phyloP scores from a whole-genome alignment of 2,797 vertebrate species.

The Parauchenoglanis ngamensis region DNA sequence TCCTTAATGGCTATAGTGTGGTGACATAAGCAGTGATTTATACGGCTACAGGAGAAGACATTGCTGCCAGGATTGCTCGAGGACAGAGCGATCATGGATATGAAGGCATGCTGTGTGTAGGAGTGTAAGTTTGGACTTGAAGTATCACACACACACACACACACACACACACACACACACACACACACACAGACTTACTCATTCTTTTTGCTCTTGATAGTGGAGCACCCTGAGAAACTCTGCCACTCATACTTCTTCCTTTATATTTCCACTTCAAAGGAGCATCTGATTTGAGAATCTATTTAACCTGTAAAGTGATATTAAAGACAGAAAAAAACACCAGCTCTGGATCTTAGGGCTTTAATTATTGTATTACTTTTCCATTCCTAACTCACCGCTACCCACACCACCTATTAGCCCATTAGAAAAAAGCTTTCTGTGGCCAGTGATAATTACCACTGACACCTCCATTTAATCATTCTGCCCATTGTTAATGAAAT shows the following conservation, averaged over 20 bases:
- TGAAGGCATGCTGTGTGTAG: slow-evolving; percentile 72
- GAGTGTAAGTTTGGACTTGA: slow-evolving; percentile 55
- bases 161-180: slow-evolving; percentile 37
- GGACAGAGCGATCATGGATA: slow-evolving; percentile 66
- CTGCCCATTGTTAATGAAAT: slow-evolving; percentile 63
- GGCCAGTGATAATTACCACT: slow-evolving; percentile 61
- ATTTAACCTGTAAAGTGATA: slow-evolving; percentile 55
- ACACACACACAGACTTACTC: slow-evolving; percentile 31
- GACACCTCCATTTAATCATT: slow-evolving; percentile 62
- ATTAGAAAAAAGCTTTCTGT: slow-evolving; percentile 58
- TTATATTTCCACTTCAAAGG: slow-evolving; percentile 61
- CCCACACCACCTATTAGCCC: slow-evolving; percentile 55
- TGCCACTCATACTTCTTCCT: slow-evolving; percentile 46
- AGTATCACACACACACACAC: slow-evolving; percentile 32
- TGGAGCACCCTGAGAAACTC: slow-evolving; percentile 58
- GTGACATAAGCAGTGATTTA: slow-evolving; percentile 80
- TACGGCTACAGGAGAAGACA: slow-evolving; percentile 76
- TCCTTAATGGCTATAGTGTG: slow-evolving; percentile 73
- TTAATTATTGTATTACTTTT: slow-evolving; percentile 64
- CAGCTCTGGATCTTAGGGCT: slow-evolving; percentile 45
- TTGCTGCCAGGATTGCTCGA: slow-evolving; percentile 68
- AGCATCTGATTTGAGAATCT: slow-evolving; percentile 43
- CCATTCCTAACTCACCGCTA: slow-evolving; percentile 30
- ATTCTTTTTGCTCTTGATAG: slow-evolving; percentile 51
- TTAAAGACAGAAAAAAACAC: slow-evolving; percentile 43